Percentiles rank a stretch among this genome's conserved stretches.
These are phyloP conservation scores for Pheosia tremula DNA, from an alignment of 2,888 invertebrate species.

Conservation along the genomic window DNA sequence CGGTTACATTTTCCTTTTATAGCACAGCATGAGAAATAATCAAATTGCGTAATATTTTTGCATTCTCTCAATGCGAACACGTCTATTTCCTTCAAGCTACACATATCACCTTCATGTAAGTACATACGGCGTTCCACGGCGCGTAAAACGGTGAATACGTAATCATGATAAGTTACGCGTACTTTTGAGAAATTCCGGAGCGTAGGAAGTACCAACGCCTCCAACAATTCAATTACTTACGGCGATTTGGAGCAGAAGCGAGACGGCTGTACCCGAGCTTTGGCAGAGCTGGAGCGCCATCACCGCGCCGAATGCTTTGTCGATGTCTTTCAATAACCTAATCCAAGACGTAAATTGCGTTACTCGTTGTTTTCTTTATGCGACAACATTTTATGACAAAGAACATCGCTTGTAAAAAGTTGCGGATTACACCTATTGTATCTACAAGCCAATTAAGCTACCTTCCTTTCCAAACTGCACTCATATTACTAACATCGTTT, in stretches of 20 bases:
- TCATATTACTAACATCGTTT: too few relatives aligned
- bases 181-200: background rate
- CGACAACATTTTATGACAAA: background rate
- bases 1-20: too few relatives aligned
- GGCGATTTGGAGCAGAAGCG: conserved; percentile 51
- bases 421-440: too few relatives aligned
- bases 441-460: too few relatives aligned
- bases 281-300: conserved; percentile 69
- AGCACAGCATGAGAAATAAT: too few relatives aligned
- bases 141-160: conserved; percentile 3
- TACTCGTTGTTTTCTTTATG: background rate
- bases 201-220: conserved; percentile 20
- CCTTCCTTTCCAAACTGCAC: too few relatives aligned
- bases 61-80: background rate
- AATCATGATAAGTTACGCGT: conserved; percentile 4
- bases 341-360: conserved; percentile 12
- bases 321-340: conserved; percentile 68
- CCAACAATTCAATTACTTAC: conserved; percentile 48
- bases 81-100: background rate
- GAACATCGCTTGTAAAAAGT: too few relatives aligned
- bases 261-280: conserved; percentile 67
- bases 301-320: conserved; percentile 68
- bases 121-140: background rate
- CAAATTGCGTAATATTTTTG: background rate
- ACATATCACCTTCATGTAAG: background rate